phyloP scores from a whole-genome alignment of 2,113 vertebrate genomes.

The Tursiops truncatus region DNA sequence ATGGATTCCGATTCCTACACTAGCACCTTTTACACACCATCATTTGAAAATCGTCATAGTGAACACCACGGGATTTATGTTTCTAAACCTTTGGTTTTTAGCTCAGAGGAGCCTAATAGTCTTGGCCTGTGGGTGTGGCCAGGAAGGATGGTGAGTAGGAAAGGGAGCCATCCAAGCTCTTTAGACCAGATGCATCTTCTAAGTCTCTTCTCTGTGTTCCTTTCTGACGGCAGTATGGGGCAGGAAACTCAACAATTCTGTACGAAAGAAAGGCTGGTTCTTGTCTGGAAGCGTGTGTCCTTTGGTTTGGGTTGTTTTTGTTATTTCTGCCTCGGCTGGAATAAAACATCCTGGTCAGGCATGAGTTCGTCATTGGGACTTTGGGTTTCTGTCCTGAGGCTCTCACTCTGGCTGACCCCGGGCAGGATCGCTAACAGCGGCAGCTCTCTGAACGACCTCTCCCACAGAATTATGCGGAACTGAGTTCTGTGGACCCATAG shows the following conservation, averaged over 20 bases:
- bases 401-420: background rate
- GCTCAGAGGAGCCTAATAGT: background rate
- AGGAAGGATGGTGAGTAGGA: background rate
- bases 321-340: background rate
- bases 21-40: accelerated
- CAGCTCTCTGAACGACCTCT: background rate
- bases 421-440: background rate
- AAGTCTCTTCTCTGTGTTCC: background rate
- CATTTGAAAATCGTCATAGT: background rate
- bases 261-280: background rate
- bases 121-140: background rate
- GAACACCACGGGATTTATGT: background rate
- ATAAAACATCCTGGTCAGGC: background rate
- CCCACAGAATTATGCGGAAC: background rate
- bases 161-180: background rate
- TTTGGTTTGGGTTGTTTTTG: background rate
- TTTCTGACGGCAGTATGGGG: background rate
- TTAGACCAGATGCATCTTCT: background rate
- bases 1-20: background rate
- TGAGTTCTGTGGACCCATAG: background rate
- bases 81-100: constrained; percentile 2
- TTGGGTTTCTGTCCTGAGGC: background rate
- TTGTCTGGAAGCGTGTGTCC: background rate
- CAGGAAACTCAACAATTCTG: background rate
- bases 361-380: background rate